These are phyloP conservation scores for Myoxocephalus aenaeus DNA, from an alignment of 2,797 vertebrate genomes.

Conservation along the genomic window DNA sequence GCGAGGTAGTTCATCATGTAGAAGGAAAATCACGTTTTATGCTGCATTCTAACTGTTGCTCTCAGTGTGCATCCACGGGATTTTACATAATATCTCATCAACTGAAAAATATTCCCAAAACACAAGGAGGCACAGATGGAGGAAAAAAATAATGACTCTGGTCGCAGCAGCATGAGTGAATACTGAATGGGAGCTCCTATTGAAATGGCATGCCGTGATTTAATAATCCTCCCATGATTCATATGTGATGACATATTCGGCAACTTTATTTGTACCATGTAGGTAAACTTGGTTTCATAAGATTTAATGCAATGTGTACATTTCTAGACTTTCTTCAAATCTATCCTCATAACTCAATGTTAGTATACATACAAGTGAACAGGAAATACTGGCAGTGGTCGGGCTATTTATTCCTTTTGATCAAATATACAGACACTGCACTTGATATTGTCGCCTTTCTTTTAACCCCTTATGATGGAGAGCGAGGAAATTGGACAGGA, in stretches of 20 bases:
- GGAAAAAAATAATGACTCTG: background rate
- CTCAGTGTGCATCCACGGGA: background rate
- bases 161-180: background rate
- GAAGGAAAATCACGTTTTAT: background rate
- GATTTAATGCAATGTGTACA: background rate
- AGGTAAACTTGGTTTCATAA: background rate
- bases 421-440: background rate
- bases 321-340: background rate
- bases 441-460: conserved; percentile 8
- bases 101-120: background rate
- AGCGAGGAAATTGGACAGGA: background rate
- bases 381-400: background rate
- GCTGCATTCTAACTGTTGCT: background rate
- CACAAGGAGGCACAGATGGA: conserved; percentile 25
- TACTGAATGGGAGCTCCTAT: background rate
- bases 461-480: background rate
- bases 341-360: background rate
- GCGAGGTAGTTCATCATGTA: background rate
- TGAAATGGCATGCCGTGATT: background rate
- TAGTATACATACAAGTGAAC: background rate
- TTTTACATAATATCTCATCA: conserved; percentile 12
- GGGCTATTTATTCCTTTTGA: background rate
- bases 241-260: background rate
- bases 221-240: background rate
- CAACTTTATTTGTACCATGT: no score